Evolutionary conservation across 2,797 vertebrate species (phyloP), one percentile per base, ranked within the genome.

Genomic region (Oreochromis mossambicus): DNA sequence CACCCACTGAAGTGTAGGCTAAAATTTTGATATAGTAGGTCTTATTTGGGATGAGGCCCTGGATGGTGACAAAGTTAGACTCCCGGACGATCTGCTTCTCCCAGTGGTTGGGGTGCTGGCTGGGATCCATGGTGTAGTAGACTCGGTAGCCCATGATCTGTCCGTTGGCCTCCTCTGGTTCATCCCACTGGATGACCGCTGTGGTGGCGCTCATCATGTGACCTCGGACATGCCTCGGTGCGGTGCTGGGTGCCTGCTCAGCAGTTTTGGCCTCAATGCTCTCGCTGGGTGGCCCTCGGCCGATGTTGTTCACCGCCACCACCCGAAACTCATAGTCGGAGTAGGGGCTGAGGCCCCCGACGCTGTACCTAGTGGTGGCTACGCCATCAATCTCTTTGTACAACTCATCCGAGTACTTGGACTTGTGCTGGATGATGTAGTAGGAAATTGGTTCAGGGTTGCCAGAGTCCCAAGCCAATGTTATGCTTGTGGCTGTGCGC

Each of bases 321-420:
- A 99, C 97, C 15, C 97, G 96, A 88, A 99, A 99, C 90, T 99
- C 98, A 21, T 99, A 99, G 90, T 99, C 98, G 0, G 99, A 99
- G 92, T 99, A 99, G 0, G 99, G 99, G 89, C 98, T 99, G 66
- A 99, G 96, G 38, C 99, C 99, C 7, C 98, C 99, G 21, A 99
- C 98, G 2, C 98, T 99, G 88, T 99, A 99, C 51, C 99, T 97
- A 1, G 99, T 99, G 52, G 99, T 99, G 46, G 99, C 98, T 5
- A 99, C 98, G 0, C 99, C 98, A 81, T 99, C 98, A 0, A 99
- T 99, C 96, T 99, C 99, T 91, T 99, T 99, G 92, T 97, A 99
- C 1, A 93, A 92, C 94, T 99, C 98, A 66, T 99, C 99, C 0
- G 98, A 97, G 89, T 95, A 96, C 94, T 98, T 99, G 90, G 98